These are phyloP conservation scores for Magallana ariakensis DNA, from an alignment of 1,140 invertebrate species.

Conservation along the genomic window DNA sequence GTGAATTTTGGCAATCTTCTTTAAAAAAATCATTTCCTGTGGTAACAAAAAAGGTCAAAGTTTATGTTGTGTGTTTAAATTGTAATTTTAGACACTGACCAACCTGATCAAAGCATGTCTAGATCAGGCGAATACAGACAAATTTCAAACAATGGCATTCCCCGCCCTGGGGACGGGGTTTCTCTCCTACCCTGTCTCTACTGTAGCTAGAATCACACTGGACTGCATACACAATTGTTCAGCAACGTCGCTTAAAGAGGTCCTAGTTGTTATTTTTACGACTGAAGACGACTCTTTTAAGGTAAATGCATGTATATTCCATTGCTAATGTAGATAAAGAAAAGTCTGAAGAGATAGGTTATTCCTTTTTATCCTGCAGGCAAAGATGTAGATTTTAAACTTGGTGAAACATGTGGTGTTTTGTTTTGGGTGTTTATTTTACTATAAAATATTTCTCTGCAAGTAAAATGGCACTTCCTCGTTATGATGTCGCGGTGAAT, in stretches of 20 bases:
- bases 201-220: neutral
- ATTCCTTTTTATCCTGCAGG: too few relatives aligned
- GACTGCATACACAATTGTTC: slow-evolving; percentile 7
- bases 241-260: neutral
- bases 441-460: too few relatives aligned
- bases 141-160: neutral
- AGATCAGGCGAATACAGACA: neutral
- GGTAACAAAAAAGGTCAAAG: too few relatives aligned
- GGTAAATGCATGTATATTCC: neutral
- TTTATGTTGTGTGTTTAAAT: neutral
- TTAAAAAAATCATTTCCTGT: too few relatives aligned
- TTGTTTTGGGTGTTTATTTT: too few relatives aligned
- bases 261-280: slow-evolving; percentile 3
- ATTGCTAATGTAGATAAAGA: too few relatives aligned
- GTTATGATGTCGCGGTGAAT: too few relatives aligned
- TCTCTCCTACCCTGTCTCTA: neutral
- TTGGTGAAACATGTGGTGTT: too few relatives aligned
- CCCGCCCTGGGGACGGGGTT: slow-evolving; percentile 21
- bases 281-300: neutral
- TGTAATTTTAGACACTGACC: neutral
- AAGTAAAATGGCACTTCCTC: too few relatives aligned
- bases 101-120: slow-evolving; percentile 10
- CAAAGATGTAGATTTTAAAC: too few relatives aligned
- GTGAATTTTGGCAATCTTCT: neutral
- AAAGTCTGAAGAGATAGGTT: too few relatives aligned